These are phyloP conservation scores for Calosoma granatense DNA, from an alignment of 1,140 invertebrate species.

Conservation along the genomic window DNA sequence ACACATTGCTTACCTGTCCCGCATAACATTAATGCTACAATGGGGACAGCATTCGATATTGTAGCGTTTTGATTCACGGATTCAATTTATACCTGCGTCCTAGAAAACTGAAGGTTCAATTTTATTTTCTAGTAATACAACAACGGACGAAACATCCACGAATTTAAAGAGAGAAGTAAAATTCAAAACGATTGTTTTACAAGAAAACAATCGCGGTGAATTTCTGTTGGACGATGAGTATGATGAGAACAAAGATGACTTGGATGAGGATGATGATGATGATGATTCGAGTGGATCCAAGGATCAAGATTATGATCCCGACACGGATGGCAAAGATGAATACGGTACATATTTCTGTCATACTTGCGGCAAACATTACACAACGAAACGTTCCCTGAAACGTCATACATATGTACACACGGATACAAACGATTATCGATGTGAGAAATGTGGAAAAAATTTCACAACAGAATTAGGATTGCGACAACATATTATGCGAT, in stretches of 20 bases:
- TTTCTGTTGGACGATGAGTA: neutral
- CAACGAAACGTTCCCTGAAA: neutral
- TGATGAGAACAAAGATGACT: neutral
- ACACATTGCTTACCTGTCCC: no score
- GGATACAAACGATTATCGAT: neutral
- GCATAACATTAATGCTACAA: no score
- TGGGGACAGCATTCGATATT: no score
- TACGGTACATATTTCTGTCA: neutral
- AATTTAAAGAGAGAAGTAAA: no score
- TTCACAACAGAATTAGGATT: neutral
- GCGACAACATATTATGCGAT: conserved; percentile 50
- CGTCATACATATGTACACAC: neutral
- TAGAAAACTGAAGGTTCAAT: no score
- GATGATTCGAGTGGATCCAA: neutral
- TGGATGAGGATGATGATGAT: neutral
- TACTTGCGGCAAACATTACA: neutral
- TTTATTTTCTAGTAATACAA: no score
- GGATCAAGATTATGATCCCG: neutral
- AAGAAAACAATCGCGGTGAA: no score
- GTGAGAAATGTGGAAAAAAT: neutral
- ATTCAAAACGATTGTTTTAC: no score
- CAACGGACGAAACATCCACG: no score
- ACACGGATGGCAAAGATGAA: neutral
- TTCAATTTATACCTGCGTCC: no score
- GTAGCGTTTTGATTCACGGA: no score